Evolutionary conservation across 92 coral and sea anemone genomes (phyloP), one percentile per base, ranked within the genome.

Genomic region (Phenganax stokvisi): DNA sequence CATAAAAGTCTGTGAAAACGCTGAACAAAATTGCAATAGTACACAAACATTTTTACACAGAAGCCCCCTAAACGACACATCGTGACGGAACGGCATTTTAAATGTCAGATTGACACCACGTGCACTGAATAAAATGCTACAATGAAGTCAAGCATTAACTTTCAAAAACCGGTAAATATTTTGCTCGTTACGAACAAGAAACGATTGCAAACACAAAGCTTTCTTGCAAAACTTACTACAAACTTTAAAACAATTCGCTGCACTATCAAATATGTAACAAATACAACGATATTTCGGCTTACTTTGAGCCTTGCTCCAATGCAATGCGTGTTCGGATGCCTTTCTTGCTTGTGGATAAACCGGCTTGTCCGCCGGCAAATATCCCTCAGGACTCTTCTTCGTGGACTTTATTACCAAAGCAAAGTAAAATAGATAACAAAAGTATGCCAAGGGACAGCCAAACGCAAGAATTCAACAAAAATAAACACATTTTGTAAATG

Each of bases 231-330:
- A 56, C 25, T 51, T 7, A 67, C 20, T 65, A 52, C 11, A 37
- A 29, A 17, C 9, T 16, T 8, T 6, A 12, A 47, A 54, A 62
- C 15, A 20, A 65, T 10, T 8, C 12, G 28, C 8, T 16, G 51
- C 17, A n/a, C 15, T 6, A 27, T 25, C 66, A 3, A 56, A 79
- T 51, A 60, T 44, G 28, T 55, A 13, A 37, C 55, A 10, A 17
- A 83, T 17, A 47, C 47, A 37, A 5, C 47, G 5, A 37, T 37
- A 37, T 37, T 37, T 37, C 47, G 44, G 60, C 97, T 89, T 90
- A 96, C 99, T 96, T 83, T 92, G 97, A 0, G 99, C 99, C 70
- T 96, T 96, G 83, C 25, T 97, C 99, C 99, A 96, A 57, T 96
- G 99, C 27, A 92, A 79, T 8, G 99, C 99, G 54, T 96, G 99